Base-by-base conservation (phyloP, 64 coral and sea anemone genomes). In the Pocillopora verrucosa region DNA sequence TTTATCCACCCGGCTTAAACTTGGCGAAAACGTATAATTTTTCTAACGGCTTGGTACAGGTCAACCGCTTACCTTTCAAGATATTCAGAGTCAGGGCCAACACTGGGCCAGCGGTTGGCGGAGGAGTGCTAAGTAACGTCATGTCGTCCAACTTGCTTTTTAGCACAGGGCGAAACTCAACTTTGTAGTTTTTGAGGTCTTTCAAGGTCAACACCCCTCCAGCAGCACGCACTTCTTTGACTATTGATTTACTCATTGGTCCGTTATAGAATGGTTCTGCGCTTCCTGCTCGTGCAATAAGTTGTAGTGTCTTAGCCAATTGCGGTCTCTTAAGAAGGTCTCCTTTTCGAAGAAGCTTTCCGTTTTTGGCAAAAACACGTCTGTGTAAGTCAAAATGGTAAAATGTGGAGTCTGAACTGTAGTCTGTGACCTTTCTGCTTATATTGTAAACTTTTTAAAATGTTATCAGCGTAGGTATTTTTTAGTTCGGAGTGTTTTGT, bases 51-150 rank as follows among this genome's bases (percentile, higher is more conserved):
- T 19, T 19, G 22, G 35, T 78, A 22, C 57, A n/a, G 38, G 38
- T 26, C 6, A 26, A 12, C 16, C 10, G 69, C 92, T 59, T 59
- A 99, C 97, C 97, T 61, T 94, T 83, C 1, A 99, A 85, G 25
- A 95, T 92, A 59, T 99, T 99, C 5, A 99, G 65, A 22, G 91
- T 95, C 83, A 99, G 78, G 13, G 97, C 83, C 75, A 99, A 80
- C 41, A 99, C 97, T 15, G 97, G 97, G 6, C 97, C 97, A 89
- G 93, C 78, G 20, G 97, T 99, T 6, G 97, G 97, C 13, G 97
- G 88, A 45, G 97, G 97, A 34, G 90, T 79, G 14, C 91, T 99
- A 3, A 99, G 36, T 26, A 99, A 36, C 15, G 93, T 99, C 34
- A 90, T 87, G 45, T 80, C 83, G 17, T 94, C 97, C 58, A 99